These are phyloP conservation scores for Ernsta delagoae DNA, from an alignment of 2,888 invertebrate species.

Conservation along the genomic window DNA sequence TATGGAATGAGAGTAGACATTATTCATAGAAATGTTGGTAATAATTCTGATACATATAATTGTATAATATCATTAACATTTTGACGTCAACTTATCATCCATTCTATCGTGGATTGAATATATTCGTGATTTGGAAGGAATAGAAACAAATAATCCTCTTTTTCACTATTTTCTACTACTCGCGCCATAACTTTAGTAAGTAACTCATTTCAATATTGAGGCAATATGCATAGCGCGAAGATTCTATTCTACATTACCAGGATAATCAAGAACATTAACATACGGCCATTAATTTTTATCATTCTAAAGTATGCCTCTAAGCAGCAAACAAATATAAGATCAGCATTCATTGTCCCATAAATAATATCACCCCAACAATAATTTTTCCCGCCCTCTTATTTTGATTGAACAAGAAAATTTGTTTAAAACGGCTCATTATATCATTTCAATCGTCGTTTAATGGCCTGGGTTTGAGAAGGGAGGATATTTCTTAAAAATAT, in stretches of 20 bases:
- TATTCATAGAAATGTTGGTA: no score
- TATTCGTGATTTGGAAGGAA: no score
- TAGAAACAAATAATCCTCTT: no score
- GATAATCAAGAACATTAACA: neutral
- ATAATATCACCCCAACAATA: slow-evolving; percentile 20
- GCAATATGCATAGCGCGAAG: no score
- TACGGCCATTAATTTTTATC: neutral
- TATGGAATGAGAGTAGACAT: no score
- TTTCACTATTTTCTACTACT: no score
- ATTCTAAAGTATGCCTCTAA: neutral
- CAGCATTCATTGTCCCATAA: slow-evolving; percentile 28
- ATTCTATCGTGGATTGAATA: no score
- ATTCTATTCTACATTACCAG: neutral
- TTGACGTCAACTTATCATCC: no score
- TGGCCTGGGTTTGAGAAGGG: neutral
- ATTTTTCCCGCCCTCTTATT: slow-evolving; percentile 14
- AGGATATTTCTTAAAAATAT: neutral
- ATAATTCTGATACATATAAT: no score
- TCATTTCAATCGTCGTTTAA: slow-evolving; percentile 7
- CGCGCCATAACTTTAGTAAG: no score
- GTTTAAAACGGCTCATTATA: slow-evolving; percentile 26
- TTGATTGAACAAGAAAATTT: slow-evolving; percentile 29
- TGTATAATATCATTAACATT: no score
- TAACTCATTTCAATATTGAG: no score
- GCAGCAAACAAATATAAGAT: slow-evolving; percentile 23